Evolutionary conservation across 2,888 invertebrate genomes (phyloP).

Genomic region (Gnatocerus cornutus): DNA sequence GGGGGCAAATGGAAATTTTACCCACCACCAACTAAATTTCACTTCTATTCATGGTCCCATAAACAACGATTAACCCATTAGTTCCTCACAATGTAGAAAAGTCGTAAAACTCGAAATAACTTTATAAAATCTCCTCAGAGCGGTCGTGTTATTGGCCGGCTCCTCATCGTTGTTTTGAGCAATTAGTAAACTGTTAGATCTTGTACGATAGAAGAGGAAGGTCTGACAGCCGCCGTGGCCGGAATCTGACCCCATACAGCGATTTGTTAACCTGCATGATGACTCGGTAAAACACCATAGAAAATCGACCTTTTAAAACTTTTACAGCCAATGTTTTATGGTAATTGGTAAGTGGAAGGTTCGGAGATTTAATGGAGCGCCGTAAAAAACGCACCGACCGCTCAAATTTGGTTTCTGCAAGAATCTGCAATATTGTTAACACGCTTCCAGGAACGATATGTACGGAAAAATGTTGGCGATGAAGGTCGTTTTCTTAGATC

Average conservation of each 20-base stretch:
- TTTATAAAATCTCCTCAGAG: neutral
- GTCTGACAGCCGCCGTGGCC: slow-evolving; percentile 50
- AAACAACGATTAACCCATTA: too few relatives aligned
- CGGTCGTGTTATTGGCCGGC: neutral
- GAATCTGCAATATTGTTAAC: too few relatives aligned
- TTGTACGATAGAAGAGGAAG: slow-evolving; percentile 41
- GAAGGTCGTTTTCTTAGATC: slow-evolving; percentile 11
- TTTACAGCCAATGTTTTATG: slow-evolving; percentile 47
- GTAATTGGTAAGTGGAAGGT: slow-evolving; percentile 42
- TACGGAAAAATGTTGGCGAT: slow-evolving; percentile 8
- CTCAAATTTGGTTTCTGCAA: slow-evolving; percentile 15
- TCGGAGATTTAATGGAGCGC: slow-evolving; percentile 21
- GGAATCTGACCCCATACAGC: slow-evolving; percentile 50
- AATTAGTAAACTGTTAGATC: slow-evolving; percentile 38
- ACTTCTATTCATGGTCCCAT: slow-evolving; percentile 20
- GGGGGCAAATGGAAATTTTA: slow-evolving; percentile 7
- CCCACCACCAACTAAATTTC: neutral
- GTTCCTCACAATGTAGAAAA: slow-evolving; percentile 6
- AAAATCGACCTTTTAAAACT: slow-evolving; percentile 48
- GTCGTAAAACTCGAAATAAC: slow-evolving; percentile 8
- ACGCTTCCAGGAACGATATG: neutral
- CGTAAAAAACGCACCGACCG: slow-evolving; percentile 12
- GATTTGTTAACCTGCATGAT: slow-evolving; percentile 51
- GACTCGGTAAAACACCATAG: slow-evolving; percentile 50
- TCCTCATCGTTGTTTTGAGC: slow-evolving; percentile 25